Conservation (phyloP, 2,113 vertebrate genomes). For the Dicaeum eximium region DNA sequence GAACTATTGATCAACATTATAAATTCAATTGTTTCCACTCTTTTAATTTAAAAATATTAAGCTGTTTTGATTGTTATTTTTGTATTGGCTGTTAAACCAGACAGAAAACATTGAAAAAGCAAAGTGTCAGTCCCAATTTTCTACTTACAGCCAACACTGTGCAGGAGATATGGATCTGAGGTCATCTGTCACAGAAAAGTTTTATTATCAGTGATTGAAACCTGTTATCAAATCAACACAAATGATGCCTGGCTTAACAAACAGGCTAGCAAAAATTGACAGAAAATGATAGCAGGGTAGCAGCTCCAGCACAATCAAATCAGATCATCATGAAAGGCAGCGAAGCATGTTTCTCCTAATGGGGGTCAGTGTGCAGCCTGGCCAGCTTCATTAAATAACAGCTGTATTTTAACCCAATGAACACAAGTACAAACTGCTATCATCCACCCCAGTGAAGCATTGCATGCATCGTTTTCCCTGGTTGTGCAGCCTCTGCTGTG, state of each 20-base stretch:
- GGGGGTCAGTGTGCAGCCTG: background rate
- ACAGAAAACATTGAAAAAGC: background rate
- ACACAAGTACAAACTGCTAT: background rate
- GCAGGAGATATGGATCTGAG: background rate
- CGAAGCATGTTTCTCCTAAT: background rate
- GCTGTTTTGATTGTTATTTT: background rate
- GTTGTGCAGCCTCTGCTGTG: background rate
- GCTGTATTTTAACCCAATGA: background rate
- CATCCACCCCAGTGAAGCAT: background rate
- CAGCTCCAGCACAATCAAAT: conserved; percentile 24
- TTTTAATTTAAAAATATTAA: background rate
- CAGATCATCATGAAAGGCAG: background rate
- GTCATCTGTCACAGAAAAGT: background rate
- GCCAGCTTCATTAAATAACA: background rate
- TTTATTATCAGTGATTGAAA: conserved; percentile 37
- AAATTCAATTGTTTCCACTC: background rate
- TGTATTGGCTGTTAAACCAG: background rate
- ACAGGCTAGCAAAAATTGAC: conserved; percentile 9
- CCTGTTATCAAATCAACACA: conserved; percentile 33
- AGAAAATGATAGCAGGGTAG: background rate
- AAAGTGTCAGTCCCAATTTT: background rate
- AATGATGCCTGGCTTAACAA: conserved; percentile 13
- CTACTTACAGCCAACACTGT: background rate
- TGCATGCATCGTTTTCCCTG: fast-evolving
- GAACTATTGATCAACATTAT: background rate